Conservation (phyloP, 2,113 vertebrate genomes). For the Lagenorhynchus albirostris region DNA sequence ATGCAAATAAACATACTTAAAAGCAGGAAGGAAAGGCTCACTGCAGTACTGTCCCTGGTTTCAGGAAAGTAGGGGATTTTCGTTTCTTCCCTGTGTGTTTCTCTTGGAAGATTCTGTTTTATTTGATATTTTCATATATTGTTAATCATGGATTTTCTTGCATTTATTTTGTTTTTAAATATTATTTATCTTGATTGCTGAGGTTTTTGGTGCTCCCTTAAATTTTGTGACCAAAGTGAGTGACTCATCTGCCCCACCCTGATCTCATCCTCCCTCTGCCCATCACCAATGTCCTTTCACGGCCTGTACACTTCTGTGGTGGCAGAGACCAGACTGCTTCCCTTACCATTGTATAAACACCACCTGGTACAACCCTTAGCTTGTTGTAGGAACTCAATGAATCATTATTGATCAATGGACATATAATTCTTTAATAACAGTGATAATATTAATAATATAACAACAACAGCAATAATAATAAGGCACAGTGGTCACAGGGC, state of each 20-base stretch:
- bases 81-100: neutral
- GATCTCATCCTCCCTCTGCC: too few relatives aligned
- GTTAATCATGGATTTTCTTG: neutral
- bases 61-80: neutral
- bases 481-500: neutral
- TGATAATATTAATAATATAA: neutral
- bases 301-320: neutral
- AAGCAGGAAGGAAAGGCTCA: neutral
- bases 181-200: neutral
- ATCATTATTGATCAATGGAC: neutral
- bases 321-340: neutral
- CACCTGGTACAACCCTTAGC: neutral
- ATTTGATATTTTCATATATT: neutral
- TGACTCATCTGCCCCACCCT: too few relatives aligned
- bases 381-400: neutral
- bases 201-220: neutral
- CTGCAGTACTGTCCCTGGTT: too few relatives aligned
- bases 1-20: neutral
- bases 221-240: neutral
- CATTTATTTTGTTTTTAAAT: neutral
- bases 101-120: neutral
- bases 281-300: fast-evolving
- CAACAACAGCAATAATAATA: too few relatives aligned
- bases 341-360: neutral
- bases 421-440: neutral